Conservation (phyloP, 2,113 vertebrate genomes). For the Epinephelus moara region DNA sequence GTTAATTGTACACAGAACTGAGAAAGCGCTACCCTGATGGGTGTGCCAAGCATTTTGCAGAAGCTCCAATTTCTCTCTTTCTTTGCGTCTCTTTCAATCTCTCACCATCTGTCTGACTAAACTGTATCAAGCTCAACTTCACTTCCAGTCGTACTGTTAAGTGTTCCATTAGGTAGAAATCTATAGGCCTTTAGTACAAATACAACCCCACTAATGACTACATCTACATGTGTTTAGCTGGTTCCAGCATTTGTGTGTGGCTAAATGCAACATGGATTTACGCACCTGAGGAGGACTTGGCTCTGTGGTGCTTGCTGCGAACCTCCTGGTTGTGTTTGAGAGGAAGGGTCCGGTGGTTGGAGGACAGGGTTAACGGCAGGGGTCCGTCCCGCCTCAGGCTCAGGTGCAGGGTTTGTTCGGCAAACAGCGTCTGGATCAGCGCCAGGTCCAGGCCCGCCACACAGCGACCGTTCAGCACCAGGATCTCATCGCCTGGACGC, state of each 20-base stretch:
- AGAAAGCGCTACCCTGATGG: background rate
- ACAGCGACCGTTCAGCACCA: slow-evolving; percentile 89
- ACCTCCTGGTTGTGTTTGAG: slow-evolving; percentile 83
- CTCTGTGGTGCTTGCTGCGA: slow-evolving; percentile 84
- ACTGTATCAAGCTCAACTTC: background rate
- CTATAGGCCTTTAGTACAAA: background rate
- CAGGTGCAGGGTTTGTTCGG: slow-evolving; percentile 87
- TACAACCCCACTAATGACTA: background rate
- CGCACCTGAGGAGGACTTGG: slow-evolving; percentile 89
- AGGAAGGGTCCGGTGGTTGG: slow-evolving; percentile 73
- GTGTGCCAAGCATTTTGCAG: slow-evolving; percentile 13
- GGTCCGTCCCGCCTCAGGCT: slow-evolving; percentile 82
- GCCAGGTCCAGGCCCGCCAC: slow-evolving; percentile 89
- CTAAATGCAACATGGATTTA: background rate
- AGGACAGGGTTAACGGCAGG: slow-evolving; percentile 62
- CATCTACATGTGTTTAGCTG: background rate
- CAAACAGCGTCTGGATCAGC: slow-evolving; percentile 92
- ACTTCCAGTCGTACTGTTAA: background rate
- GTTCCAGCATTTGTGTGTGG: background rate
- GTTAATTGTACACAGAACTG: background rate
- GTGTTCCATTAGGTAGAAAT: background rate
- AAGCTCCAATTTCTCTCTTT: slow-evolving; percentile 6
- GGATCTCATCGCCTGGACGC: slow-evolving; percentile 91
- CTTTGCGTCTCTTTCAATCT: background rate
- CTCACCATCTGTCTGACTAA: slow-evolving; percentile 41